Evolutionary conservation across 2,888 invertebrate species (phyloP).

Genomic region (Caenorhabditis sulstoni): DNA sequence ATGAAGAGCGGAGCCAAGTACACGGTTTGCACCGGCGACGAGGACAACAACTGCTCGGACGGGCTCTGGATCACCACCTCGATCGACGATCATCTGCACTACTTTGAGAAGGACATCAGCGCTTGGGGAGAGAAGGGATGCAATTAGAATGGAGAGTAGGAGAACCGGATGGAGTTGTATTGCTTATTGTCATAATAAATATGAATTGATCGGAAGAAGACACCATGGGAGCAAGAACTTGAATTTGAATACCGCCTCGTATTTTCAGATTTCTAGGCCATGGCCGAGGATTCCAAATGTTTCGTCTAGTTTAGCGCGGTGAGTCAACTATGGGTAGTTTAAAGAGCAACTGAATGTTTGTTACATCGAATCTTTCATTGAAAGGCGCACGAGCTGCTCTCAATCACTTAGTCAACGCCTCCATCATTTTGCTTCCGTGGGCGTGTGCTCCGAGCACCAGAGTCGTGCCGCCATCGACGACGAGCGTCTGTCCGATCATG

Average conservation of each 20-base stretch:
- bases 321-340: too few species aligned
- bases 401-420: constrained; percentile 33
- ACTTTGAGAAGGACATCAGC: constrained; percentile 68
- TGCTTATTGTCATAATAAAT: constrained; percentile 41
- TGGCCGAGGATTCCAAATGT: too few species aligned
- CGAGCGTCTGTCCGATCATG: constrained; percentile 60
- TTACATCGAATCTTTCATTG: too few species aligned
- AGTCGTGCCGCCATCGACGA: constrained; percentile 45
- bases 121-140: constrained; percentile 72
- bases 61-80: constrained; percentile 68
- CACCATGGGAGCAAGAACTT: too few species aligned
- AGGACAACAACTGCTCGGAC: constrained; percentile 69
- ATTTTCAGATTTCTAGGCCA: too few species aligned
- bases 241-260: too few species aligned
- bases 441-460: constrained; percentile 39
- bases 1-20: constrained; percentile 59
- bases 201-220: constrained; percentile 13
- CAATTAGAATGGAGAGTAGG: constrained; percentile 18
- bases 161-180: not conserved
- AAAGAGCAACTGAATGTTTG: too few species aligned
- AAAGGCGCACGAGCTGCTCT: too few species aligned
- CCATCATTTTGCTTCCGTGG: constrained; percentile 20
- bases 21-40: constrained; percentile 57
- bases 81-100: constrained; percentile 73
- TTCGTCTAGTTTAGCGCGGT: too few species aligned